Evolutionary conservation across 2,113 vertebrate species (phyloP).

Genomic region (Bos taurus): DNA sequence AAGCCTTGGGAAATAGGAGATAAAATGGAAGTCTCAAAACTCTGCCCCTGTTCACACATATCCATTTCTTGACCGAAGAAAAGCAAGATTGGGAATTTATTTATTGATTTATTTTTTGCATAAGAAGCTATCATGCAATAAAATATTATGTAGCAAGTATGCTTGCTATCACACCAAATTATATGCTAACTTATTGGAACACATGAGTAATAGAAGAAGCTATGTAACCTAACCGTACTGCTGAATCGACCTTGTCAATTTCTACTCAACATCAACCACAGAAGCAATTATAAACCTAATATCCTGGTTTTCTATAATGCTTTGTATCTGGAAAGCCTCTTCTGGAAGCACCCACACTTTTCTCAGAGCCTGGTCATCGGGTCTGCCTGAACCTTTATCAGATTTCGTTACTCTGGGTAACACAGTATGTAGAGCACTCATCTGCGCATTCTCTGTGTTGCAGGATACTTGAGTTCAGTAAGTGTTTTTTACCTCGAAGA

Average conservation of each 20-base stretch:
- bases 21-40: neutral
- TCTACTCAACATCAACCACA: neutral
- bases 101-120: neutral
- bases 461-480: neutral
- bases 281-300: neutral
- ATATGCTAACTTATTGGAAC: neutral
- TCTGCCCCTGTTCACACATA: neutral
- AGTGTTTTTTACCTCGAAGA: neutral
- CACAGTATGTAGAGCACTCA: accelerated
- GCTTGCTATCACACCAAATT: neutral
- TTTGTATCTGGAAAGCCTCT: neutral
- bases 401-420: neutral
- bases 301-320: neutral
- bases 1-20: neutral
- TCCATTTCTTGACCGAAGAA: neutral
- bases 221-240: neutral
- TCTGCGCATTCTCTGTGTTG: neutral
- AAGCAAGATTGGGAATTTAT: neutral
- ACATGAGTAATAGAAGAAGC: neutral
- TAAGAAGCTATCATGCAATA: neutral
- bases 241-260: neutral
- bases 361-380: neutral
- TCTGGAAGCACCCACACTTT: neutral
- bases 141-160: neutral
- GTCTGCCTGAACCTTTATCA: accelerated